Conservation (phyloP, 1,140 invertebrate genomes). For the Drosophila sucinea region DNA sequence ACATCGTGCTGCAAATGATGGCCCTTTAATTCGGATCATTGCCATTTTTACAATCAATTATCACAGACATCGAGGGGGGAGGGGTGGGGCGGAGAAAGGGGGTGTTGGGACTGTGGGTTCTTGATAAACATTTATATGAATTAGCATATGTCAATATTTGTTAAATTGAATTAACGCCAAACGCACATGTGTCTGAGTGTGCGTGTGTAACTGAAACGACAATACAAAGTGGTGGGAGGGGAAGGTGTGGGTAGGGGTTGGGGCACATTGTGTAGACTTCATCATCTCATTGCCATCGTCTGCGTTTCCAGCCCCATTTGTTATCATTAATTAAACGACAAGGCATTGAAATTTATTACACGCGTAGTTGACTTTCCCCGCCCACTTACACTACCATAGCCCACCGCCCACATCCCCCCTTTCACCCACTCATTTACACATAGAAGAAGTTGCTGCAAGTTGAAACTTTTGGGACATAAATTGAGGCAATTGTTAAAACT, state of each 20-base stretch:
- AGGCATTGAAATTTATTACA: conserved; percentile 82
- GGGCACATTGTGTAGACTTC: conserved; percentile 1
- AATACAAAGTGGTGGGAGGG: not conserved
- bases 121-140: conserved; percentile 75
- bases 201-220: conserved; percentile 16
- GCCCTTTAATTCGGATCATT: conserved; percentile 76
- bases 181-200: conserved; percentile 15
- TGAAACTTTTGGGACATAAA: conserved; percentile 74
- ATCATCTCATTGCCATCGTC: conserved; percentile 22
- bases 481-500: conserved; percentile 82
- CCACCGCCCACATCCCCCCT: not conserved
- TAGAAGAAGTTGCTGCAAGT: conserved; percentile 53
- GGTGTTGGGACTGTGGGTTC: not conserved
- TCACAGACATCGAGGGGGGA: conserved; percentile 26
- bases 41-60: conserved; percentile 81
- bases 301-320: conserved; percentile 57
- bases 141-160: conserved; percentile 82
- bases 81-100: not conserved
- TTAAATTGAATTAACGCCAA: conserved; percentile 79
- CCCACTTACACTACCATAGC: not conserved
- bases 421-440: conserved; percentile 4
- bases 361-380: conserved; percentile 62
- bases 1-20: conserved; percentile 74
- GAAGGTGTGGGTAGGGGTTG: not conserved
- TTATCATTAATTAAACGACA: conserved; percentile 82